Base-by-base conservation (phyloP, 1,140 invertebrate genomes). In the Gryllus bimaculatus region DNA sequence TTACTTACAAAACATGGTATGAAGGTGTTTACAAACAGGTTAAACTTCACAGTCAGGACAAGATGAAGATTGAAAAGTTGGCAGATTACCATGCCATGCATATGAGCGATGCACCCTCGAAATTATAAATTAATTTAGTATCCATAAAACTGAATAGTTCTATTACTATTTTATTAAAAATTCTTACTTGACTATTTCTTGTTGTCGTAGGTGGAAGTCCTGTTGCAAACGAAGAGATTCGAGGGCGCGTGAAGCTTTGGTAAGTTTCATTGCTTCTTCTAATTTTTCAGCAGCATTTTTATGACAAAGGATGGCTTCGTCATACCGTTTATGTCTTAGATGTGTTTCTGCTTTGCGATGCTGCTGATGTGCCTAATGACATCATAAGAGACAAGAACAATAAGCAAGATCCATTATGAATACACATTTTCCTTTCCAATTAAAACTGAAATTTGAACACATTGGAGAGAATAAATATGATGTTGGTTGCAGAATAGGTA, bases 301-400 rank as follows among this genome's bases (percentile, higher is more conserved):
- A 47, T 82, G 81, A 54, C 81, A 81, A 15, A 39, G 15, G 48
- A 82, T 80, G 8, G 81, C 80, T 74, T 80, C 81, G 48, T 80
- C 79, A 77, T 78, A 81, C 26, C 78, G 74, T 78, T 77, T 74
- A 15, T 77, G 48, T 7, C 78, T 75, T 8, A 81, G 20, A 74
- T 76, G 78, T 21, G 74, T 66, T 21, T 82, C 81, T 48, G 81
- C 81, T 75, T 76, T 74, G 77, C 81, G 39, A 18, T 80, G 79
- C 47, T 81, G 79, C 74, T 80, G 80, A 76, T 82, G 81, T 15
- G 81, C 81, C 81, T 82, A 39, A 18, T 47, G 20, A 10, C 10
- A 66, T 66, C 10, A 66, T 66, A 66, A 66, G 7, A 78, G 8
- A 73, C 0, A 8, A 78, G 49, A 20, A 75, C 47, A 75, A 10